These are phyloP conservation scores for Disparrhopalites patrizii DNA, from an alignment of 2,888 invertebrate species.

Conservation along the genomic window DNA sequence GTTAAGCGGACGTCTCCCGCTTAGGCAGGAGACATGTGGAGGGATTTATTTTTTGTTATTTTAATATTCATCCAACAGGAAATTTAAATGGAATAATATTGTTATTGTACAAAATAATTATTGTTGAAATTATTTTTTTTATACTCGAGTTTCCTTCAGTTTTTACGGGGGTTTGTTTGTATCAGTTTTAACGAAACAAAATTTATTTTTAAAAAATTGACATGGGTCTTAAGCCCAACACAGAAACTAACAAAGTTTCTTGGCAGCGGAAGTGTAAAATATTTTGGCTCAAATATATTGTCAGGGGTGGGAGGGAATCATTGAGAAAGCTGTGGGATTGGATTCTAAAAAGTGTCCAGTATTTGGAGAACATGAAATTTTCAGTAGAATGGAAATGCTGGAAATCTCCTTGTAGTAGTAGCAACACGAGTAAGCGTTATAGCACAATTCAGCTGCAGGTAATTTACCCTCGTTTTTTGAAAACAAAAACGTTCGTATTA, in stretches of 20 bases:
- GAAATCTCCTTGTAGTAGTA: not conserved
- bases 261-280: not conserved
- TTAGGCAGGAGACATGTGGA: not conserved
- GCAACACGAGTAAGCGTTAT: not conserved
- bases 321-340: slow-evolving; percentile 7
- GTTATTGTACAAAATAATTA: too few species aligned
- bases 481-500: too few species aligned
- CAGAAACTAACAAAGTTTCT: not conserved
- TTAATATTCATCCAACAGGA: not conserved
- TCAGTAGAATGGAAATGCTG: slow-evolving; percentile 4
- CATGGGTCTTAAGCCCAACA: not conserved
- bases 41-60: not conserved
- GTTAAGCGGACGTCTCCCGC: too few species aligned
- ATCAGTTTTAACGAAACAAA: too few species aligned
- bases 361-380: slow-evolving; percentile 3
- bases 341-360: not conserved
- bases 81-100: too few species aligned
- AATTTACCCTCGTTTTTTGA: too few species aligned
- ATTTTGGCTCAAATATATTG: not conserved
- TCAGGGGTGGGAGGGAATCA: not conserved
- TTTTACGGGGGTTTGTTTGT: too few species aligned
- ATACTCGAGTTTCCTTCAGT: too few species aligned
- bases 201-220: not conserved
- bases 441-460: not conserved
- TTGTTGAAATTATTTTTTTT: too few species aligned